A percentile compares a stretch with the other conserved stretches of the same genome.
Evolutionary conservation across 2,888 invertebrate species (phyloP).

Genomic region (Stenodera caucasica): DNA sequence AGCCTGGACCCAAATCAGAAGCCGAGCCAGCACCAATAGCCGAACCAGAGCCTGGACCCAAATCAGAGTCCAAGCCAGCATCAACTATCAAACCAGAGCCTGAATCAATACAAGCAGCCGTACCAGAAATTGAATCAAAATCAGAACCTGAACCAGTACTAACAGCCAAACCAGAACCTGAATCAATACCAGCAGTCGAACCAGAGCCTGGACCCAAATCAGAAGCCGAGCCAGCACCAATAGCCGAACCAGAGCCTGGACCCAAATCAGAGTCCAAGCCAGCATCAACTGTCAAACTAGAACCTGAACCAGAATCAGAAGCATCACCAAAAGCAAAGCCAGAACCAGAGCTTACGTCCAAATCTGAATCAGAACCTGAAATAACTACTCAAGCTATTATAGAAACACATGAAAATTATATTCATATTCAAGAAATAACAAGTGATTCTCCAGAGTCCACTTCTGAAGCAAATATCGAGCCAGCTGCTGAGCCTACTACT

Average conservation of each 20-base stretch:
- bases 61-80: too few relatives aligned
- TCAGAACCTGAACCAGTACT: slow-evolving; percentile 45
- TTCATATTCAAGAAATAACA: slow-evolving; percentile 42
- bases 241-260: slow-evolving; percentile 50
- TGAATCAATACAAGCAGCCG: too few relatives aligned
- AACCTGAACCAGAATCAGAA: slow-evolving; percentile 26
- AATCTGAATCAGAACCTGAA: slow-evolving; percentile 47
- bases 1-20: neutral
- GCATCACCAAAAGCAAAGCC: too few relatives aligned
- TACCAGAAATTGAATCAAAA: slow-evolving; percentile 19
- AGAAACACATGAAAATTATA: slow-evolving; percentile 1
- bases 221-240: slow-evolving; percentile 46
- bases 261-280: slow-evolving; percentile 50
- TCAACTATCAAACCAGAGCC: too few relatives aligned
- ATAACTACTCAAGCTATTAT: slow-evolving; percentile 45
- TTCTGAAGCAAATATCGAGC: slow-evolving; percentile 37
- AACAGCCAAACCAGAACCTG: too few relatives aligned
- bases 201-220: slow-evolving; percentile 7
- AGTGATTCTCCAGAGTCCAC: slow-evolving; percentile 42
- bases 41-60: slow-evolving; percentile 29
- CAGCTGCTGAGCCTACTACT: slow-evolving; percentile 28
- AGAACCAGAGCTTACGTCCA: slow-evolving; percentile 47
- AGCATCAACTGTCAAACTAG: slow-evolving; percentile 23
- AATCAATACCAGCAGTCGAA: slow-evolving; percentile 44
- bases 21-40: neutral